Percentiles rank a stretch among this genome's conserved stretches.
phyloP scores from a whole-genome alignment of 2,888 invertebrate species.

The Leptodirus hochenwartii region DNA sequence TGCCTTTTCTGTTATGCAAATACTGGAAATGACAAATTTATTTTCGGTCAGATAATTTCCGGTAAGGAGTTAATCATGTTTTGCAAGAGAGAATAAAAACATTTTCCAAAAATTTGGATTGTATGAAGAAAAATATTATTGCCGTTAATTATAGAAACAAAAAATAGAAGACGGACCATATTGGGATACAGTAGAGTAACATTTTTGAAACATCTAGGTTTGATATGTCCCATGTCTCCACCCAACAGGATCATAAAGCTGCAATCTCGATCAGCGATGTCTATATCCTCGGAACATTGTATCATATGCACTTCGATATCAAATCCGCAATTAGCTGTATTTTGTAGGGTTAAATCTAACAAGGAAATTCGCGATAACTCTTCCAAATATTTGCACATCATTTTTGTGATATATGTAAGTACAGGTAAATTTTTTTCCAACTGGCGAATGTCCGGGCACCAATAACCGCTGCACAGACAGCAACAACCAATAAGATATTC shows the following conservation, averaged over 20 bases:
- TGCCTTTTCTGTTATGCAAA: slow-evolving; percentile 16
- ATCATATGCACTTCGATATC: slow-evolving; percentile 19
- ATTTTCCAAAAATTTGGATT: too few species aligned
- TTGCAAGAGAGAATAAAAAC: too few species aligned
- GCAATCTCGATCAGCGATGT: slow-evolving; percentile 18
- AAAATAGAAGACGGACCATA: slow-evolving; percentile 20
- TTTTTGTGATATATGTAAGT: neutral
- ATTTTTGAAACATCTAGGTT: slow-evolving; percentile 18
- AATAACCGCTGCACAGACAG: too few species aligned
- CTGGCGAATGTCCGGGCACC: too few species aligned
- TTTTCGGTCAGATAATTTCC: neutral
- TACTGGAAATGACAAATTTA: slow-evolving; percentile 12
- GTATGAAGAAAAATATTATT: too few species aligned
- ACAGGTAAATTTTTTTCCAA: neutral
- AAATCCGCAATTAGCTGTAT: slow-evolving; percentile 14
- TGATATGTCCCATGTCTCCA: slow-evolving; percentile 22
- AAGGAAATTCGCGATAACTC: too few species aligned
- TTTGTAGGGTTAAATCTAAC: slow-evolving; percentile 16
- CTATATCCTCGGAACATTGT: slow-evolving; percentile 21
- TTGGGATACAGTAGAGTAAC: slow-evolving; percentile 25
- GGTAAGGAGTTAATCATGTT: too few species aligned
- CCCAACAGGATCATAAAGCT: slow-evolving; percentile 22
- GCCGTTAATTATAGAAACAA: too few species aligned
- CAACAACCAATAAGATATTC: too few species aligned
- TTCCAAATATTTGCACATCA: slow-evolving; percentile 7